Base-by-base conservation (phyloP, 2,888 invertebrate genomes). In the Lithosia quadra region DNA sequence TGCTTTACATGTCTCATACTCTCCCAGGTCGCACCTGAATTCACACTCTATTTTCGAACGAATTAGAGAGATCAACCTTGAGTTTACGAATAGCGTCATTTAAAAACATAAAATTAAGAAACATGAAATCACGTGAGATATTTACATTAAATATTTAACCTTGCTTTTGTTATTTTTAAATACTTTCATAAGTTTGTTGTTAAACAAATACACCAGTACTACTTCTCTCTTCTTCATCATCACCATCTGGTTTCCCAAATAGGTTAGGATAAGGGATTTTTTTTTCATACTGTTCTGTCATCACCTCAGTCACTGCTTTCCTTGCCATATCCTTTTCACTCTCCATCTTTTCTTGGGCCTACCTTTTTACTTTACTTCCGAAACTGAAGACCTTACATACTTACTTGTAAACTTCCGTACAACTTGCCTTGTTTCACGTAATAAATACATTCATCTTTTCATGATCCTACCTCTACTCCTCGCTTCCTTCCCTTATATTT, bases 41-140 rank as follows among this genome's bases (percentile, higher is more conserved):
- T 49, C n/a, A n/a, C 9, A 49, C 8, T 9, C n/a, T 49, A 49
- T 49, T 49, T 49, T 49, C 49, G 49, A 49, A n/a, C 49, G 8
- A n/a, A 49, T 49, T 49, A 49, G 49, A 49, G 7, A 9, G n/a
- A 49, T n/a, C 43, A 43, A 43, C 43, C 49, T 49, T n/a, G 49
- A 2, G n/a, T 18, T 49, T 49, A n/a, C n/a, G 18, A 49, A 49
- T n/a, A 18, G 49, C 49, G 49, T 49, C 49, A 49, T 49, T 49
- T 49, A 49, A n/a, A 49, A 49, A n/a, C n/a, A 49, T n/a, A 49
- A 49, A n/a, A 49, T 49, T 49, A 49, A 49, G 49, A n/a, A 49
- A 18, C 49, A n/a, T 9, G 49, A n/a, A n/a, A n/a, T 49, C 49
- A 49, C 49, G 49, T 49, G n/a, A 49, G 43, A 43, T 7, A 49